These are phyloP conservation scores for Pantherophis vulpinus DNA, from an alignment of 2,797 vertebrate genomes.

Conservation along the genomic window DNA sequence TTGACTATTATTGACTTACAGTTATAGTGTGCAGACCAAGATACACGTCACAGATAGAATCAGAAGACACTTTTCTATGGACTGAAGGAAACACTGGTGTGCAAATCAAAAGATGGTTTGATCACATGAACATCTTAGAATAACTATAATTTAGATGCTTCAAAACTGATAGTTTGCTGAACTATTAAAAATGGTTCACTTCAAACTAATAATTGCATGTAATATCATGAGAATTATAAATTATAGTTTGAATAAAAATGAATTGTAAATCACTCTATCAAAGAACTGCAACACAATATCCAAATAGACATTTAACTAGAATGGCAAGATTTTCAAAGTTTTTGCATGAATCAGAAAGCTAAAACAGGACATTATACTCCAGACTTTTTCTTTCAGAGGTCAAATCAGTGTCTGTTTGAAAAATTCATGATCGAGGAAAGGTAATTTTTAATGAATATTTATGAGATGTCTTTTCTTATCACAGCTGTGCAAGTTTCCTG, in stretches of 20 bases:
- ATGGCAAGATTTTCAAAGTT: slow-evolving; percentile 41
- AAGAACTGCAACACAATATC: slow-evolving; percentile 57
- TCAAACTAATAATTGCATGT: slow-evolving; percentile 57
- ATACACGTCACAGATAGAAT: background rate
- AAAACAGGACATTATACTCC: slow-evolving; percentile 56
- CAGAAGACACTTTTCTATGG: background rate
- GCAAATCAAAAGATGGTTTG: slow-evolving; percentile 24
- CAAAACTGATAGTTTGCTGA: background rate
- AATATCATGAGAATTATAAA: slow-evolving; percentile 63
- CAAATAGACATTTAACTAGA: slow-evolving; percentile 61
- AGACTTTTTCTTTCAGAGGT: slow-evolving; percentile 72
- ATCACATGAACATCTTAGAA: slow-evolving; percentile 21
- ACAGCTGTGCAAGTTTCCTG: slow-evolving; percentile 72
- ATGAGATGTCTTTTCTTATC: slow-evolving; percentile 77
- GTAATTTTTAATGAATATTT: slow-evolving; percentile 83
- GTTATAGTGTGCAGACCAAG: background rate
- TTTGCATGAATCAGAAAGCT: slow-evolving; percentile 57
- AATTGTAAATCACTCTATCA: slow-evolving; percentile 52
- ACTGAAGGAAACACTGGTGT: background rate
- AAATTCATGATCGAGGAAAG: slow-evolving; percentile 79
- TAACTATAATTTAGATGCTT: background rate
- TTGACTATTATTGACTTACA: background rate
- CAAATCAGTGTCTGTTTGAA: slow-evolving; percentile 75
- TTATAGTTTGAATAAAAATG: slow-evolving; percentile 69
- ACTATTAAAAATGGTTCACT: slow-evolving; percentile 66